Evolutionary conservation across 2,888 invertebrate genomes (phyloP).

Genomic region (Drosophila bunnanda): DNA sequence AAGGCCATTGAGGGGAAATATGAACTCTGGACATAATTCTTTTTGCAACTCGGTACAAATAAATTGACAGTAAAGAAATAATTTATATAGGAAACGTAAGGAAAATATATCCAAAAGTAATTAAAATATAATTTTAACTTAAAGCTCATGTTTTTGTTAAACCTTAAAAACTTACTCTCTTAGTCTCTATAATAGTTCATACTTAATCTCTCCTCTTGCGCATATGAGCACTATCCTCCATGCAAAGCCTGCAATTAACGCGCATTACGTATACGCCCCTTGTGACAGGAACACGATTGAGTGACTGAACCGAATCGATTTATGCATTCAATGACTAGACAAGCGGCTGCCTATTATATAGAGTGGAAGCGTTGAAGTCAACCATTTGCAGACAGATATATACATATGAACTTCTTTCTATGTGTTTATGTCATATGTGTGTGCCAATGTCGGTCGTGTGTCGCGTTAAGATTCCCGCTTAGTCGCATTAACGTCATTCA

Average conservation of each 20-base stretch:
- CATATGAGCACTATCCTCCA: background rate
- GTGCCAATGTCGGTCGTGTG: slow-evolving; percentile 26
- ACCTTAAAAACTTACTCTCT: no score
- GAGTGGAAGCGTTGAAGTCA: slow-evolving; percentile 1
- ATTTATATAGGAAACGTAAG: background rate
- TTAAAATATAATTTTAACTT: background rate
- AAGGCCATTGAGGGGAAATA: background rate
- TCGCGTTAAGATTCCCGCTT: slow-evolving; percentile 57
- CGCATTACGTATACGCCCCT: slow-evolving; percentile 59
- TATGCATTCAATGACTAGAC: slow-evolving; percentile 42
- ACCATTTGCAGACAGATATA: slow-evolving; percentile 16
- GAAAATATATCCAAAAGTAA: background rate
- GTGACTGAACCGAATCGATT: slow-evolving; percentile 28
- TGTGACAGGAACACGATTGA: slow-evolving; percentile 14
- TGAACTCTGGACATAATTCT: background rate
- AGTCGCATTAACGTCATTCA: slow-evolving; percentile 77
- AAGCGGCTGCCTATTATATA: slow-evolving; percentile 46
- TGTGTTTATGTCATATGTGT: background rate
- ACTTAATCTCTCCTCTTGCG: background rate
- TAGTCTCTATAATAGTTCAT: background rate
- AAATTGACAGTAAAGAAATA: background rate
- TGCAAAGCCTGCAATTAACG: slow-evolving; percentile 51
- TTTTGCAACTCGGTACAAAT: slow-evolving; percentile 7
- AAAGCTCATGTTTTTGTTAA: no score
- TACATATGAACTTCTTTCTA: background rate